Percentiles rank a stretch among this genome's conserved stretches.
Evolutionary conservation across 2,113 vertebrate genomes (phyloP).

Genomic region (Periophthalmodon schlosseri): DNA sequence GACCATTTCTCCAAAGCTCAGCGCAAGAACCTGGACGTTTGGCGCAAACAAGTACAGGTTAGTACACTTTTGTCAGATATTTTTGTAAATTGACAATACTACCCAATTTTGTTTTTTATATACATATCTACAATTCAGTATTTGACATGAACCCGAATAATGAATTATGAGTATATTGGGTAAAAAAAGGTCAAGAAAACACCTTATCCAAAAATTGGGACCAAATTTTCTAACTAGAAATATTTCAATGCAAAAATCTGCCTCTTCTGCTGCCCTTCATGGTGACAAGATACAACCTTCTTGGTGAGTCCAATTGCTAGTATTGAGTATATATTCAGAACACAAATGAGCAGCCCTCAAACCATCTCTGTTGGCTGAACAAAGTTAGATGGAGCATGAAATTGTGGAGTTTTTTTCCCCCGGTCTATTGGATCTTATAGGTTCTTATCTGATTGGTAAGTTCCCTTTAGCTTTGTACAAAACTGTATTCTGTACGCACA

Average conservation of each 20-base stretch:
- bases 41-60: slow-evolving; percentile 99
- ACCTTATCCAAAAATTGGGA: neutral
- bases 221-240: neutral
- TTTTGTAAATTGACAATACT: slow-evolving; percentile 20
- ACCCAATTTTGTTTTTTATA: slow-evolving; percentile 29
- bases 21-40: slow-evolving; percentile 98
- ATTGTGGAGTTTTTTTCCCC: slow-evolving; percentile 4
- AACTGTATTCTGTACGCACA: neutral
- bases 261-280: neutral
- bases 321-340: slow-evolving; percentile 33
- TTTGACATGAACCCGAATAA: neutral
- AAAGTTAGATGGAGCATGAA: slow-evolving; percentile 34
- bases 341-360: slow-evolving; percentile 25
- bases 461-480: neutral
- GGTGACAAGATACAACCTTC: slow-evolving; percentile 42
- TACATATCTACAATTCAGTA: neutral
- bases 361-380: neutral
- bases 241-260: neutral
- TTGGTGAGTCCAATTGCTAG: slow-evolving; percentile 56
- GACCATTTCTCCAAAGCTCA: slow-evolving; percentile 99
- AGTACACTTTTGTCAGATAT: slow-evolving; percentile 69
- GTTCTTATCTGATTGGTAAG: slow-evolving; percentile 6
- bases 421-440: slow-evolving; percentile 21
- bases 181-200: neutral
- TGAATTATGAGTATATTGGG: too few relatives aligned